Conservation (phyloP, 2,113 vertebrate species). For the Actenoides hombroni region DNA sequence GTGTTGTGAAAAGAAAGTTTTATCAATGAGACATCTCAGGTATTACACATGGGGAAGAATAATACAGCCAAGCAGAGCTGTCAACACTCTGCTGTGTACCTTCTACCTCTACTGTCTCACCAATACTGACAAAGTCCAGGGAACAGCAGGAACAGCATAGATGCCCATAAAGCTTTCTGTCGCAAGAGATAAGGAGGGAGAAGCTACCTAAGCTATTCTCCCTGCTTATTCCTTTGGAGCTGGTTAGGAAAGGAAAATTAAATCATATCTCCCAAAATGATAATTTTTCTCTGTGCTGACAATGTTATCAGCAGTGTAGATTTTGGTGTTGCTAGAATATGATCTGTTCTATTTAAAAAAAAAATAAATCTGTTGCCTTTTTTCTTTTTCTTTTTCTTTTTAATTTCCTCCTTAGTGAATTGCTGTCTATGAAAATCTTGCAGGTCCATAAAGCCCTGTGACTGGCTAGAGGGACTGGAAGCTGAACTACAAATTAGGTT, state of each 20-base stretch:
- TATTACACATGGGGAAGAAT: constrained; percentile 26
- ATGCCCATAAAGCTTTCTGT: constrained; percentile 22
- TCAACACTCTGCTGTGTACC: constrained; percentile 6
- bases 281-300: not conserved
- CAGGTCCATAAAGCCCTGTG: not conserved
- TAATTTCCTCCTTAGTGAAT: not conserved
- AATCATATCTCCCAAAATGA: not conserved
- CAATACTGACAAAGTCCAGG: constrained; percentile 13
- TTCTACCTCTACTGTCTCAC: constrained; percentile 12
- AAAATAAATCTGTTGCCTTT: not conserved
- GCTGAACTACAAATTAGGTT: not conserved
- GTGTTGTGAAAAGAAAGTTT: not conserved
- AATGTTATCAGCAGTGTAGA: not conserved
- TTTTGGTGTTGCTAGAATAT: not conserved
- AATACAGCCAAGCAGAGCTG: constrained; percentile 43
- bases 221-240: not conserved
- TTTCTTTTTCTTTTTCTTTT: not conserved
- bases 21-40: constrained; percentile 55
- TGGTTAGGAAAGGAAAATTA: not conserved
- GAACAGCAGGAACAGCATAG: not conserved
- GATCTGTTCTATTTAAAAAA: not conserved
- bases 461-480: not conserved
- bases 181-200: not conserved
- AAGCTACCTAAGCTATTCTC: not conserved
- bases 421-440: not conserved